Evolutionary conservation across 1,140 invertebrate genomes (phyloP).

Genomic region (Popillia japonica): DNA sequence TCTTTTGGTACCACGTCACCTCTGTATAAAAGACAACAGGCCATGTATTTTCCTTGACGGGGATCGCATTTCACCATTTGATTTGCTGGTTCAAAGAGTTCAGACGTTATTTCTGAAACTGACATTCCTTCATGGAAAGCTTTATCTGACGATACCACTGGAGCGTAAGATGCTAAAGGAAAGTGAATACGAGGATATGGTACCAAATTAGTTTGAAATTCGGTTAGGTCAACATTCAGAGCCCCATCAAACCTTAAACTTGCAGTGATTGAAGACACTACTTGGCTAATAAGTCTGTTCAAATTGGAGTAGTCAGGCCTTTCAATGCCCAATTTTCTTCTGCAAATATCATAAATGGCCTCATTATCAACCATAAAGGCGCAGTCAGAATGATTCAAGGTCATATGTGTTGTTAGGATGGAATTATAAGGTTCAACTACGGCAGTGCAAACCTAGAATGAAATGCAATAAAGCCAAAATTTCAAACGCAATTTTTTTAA

Average conservation of each 20-base stretch:
- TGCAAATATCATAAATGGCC: slow-evolving; percentile 77
- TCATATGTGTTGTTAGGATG: slow-evolving; percentile 70
- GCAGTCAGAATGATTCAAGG: slow-evolving; percentile 69
- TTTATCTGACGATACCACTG: slow-evolving; percentile 65
- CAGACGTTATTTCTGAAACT: slow-evolving; percentile 72
- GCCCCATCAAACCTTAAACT: slow-evolving; percentile 80
- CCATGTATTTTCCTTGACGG: slow-evolving; percentile 73
- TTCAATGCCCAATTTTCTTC: slow-evolving; percentile 70
- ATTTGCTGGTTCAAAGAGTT: slow-evolving; percentile 69
- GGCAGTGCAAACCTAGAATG: slow-evolving; percentile 62
- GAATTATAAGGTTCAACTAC: slow-evolving; percentile 79
- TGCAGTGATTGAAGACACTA: slow-evolving; percentile 80
- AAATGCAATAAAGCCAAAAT: background rate
- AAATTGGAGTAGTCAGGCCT: slow-evolving; percentile 70
- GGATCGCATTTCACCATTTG: slow-evolving; percentile 75
- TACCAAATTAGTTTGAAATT: slow-evolving; percentile 77
- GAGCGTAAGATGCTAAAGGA: slow-evolving; percentile 77
- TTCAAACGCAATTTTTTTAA: too few species aligned
- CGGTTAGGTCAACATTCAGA: slow-evolving; percentile 79
- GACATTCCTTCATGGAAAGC: slow-evolving; percentile 70
- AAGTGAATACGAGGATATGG: slow-evolving; percentile 74
- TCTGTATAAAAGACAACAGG: slow-evolving; percentile 73
- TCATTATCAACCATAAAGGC: slow-evolving; percentile 76
- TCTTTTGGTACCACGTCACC: slow-evolving; percentile 66
- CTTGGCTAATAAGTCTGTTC: slow-evolving; percentile 72